Conservation (phyloP, 2,797 vertebrate genomes). For the Oreonectes daqikongensis region DNA sequence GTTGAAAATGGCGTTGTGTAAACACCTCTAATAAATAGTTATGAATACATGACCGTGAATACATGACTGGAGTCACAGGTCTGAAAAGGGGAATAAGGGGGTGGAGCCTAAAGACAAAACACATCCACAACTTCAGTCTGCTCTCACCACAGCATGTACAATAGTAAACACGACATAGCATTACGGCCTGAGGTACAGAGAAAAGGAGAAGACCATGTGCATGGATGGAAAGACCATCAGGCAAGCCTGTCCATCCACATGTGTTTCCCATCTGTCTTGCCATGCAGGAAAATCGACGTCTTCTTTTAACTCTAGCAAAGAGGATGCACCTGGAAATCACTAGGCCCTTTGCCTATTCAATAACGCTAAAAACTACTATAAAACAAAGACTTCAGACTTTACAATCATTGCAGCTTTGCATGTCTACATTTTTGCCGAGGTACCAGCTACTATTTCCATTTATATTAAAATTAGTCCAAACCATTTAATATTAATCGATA, state of each 20-base stretch:
- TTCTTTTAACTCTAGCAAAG: conserved; percentile 41
- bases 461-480: background rate
- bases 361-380: background rate
- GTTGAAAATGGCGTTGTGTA: too few relatives aligned
- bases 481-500: background rate
- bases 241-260: conserved; percentile 51
- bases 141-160: conserved; percentile 31
- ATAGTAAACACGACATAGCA: background rate
- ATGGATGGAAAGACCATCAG: conserved; percentile 50
- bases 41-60: too few relatives aligned
- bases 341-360: conserved; percentile 12
- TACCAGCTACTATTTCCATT: background rate
- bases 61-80: background rate
- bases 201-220: conserved; percentile 10
- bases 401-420: background rate
- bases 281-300: conserved; percentile 46
- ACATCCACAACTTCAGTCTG: conserved; percentile 28
- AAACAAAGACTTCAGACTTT: background rate
- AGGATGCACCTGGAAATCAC: conserved; percentile 19
- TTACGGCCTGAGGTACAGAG: conserved; percentile 12
- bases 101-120: conserved; percentile 19
- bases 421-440: background rate
- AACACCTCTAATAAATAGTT: too few relatives aligned
- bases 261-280: conserved; percentile 59
- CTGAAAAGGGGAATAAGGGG: conserved; percentile 26